Conservation (phyloP, 1,140 invertebrate species). For the Centruroides vittatus region DNA sequence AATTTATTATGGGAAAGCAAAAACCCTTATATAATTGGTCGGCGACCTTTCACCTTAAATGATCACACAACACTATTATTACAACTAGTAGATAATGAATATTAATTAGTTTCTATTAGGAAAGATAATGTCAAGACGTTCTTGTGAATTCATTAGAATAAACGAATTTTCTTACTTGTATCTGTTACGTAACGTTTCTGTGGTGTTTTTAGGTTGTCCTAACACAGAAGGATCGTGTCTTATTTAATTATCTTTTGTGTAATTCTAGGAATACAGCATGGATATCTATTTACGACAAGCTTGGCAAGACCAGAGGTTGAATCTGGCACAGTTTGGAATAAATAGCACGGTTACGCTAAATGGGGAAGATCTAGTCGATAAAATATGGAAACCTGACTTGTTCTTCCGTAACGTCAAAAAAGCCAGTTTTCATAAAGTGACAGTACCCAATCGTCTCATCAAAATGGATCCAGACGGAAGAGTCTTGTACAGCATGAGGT, state of each 20-base stretch:
- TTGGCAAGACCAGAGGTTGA: slow-evolving; percentile 27
- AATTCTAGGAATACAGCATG: slow-evolving; percentile 27
- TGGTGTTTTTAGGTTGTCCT: too few species aligned
- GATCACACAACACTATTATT: too few species aligned
- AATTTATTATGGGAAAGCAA: too few species aligned
- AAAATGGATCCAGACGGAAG: slow-evolving; percentile 26
- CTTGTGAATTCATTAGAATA: too few species aligned
- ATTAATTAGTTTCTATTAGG: too few species aligned
- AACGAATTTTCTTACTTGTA: too few species aligned
- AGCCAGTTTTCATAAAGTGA: slow-evolving; percentile 31
- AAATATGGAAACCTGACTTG: slow-evolving; percentile 32
- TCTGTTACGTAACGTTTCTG: too few species aligned
- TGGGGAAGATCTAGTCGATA: slow-evolving; percentile 21
- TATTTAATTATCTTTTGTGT: background rate
- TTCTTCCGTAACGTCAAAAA: slow-evolving; percentile 34
- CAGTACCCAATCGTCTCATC: slow-evolving; percentile 32
- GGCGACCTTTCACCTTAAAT: too few species aligned
- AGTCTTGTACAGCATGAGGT: slow-evolving; percentile 34
- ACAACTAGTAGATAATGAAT: too few species aligned
- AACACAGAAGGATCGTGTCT: too few species aligned
- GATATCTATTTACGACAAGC: slow-evolving; percentile 28
- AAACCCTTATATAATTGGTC: too few species aligned
- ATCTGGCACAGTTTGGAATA: slow-evolving; percentile 10
- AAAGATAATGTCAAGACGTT: too few species aligned
- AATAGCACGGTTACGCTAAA: slow-evolving; percentile 16